phyloP scores from a whole-genome alignment of 1,140 invertebrate species.

The Drosophila pseudoananassae region DNA sequence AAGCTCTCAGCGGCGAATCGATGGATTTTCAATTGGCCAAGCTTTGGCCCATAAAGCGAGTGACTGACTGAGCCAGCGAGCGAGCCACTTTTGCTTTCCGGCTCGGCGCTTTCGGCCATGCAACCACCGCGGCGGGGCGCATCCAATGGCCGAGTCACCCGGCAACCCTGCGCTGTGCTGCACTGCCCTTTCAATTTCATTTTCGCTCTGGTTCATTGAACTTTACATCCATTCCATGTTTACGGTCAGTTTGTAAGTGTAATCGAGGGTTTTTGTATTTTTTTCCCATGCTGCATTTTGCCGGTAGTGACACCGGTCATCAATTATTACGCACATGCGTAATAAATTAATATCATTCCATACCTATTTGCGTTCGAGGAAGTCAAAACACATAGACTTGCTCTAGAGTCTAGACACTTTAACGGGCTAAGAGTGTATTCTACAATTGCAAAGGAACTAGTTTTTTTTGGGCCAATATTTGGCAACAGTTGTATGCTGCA shows the following conservation, averaged over 20 bases:
- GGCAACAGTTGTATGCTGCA: conserved; percentile 28
- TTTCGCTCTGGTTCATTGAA: conserved; percentile 65
- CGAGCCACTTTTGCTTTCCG: conserved; percentile 46
- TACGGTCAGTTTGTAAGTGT: conserved; percentile 9
- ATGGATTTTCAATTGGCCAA: conserved; percentile 21
- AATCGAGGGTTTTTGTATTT: conserved; percentile 46
- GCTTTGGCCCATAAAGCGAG: conserved; percentile 52
- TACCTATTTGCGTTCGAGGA: conserved; percentile 21
- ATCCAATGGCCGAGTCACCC: conserved; percentile 27
- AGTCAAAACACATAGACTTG: conserved; percentile 11
- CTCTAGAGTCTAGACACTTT: not conserved
- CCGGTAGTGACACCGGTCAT: conserved; percentile 8
- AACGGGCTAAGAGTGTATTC: conserved; percentile 13
- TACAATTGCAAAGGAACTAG: conserved; percentile 29
- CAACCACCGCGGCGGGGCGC: conserved; percentile 6
- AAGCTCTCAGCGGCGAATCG: conserved; percentile 31
- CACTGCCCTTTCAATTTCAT: conserved; percentile 54
- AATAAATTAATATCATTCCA: conserved; percentile 14
- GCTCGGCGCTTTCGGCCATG: conserved; percentile 36
- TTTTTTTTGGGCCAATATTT: conserved; percentile 46
- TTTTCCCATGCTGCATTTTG: not conserved
- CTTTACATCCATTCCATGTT: conserved; percentile 7
- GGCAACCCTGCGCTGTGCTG: conserved; percentile 73
- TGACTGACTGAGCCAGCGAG: conserved; percentile 10
- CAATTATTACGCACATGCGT: conserved; percentile 2